A percentile compares a stretch with the other conserved stretches of the same genome.
These are phyloP conservation scores for Lissocephala sabroskyi DNA, from an alignment of 2,888 invertebrate species.

Conservation along the genomic window DNA sequence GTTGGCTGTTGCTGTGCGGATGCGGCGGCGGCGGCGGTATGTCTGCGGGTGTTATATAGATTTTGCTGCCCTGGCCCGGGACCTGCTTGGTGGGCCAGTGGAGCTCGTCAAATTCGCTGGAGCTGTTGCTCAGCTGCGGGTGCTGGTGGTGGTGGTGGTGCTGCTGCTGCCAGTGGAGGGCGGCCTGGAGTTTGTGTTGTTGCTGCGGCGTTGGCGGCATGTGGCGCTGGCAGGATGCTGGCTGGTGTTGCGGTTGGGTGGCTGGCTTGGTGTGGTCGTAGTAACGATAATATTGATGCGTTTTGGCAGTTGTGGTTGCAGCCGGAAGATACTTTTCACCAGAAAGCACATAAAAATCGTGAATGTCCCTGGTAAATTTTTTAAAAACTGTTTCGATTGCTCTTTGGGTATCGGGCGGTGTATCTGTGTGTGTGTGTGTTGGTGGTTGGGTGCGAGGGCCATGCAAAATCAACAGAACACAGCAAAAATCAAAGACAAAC, in stretches of 20 bases:
- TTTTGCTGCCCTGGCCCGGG: slow-evolving; percentile 42
- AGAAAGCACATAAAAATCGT: slow-evolving; percentile 43
- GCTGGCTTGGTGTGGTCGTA: slow-evolving; percentile 36
- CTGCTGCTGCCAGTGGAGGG: slow-evolving; percentile 13
- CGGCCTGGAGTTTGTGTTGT: slow-evolving; percentile 16
- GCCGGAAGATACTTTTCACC: slow-evolving; percentile 56
- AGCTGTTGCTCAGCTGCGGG: slow-evolving; percentile 45
- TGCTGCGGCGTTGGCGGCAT: slow-evolving; percentile 26
- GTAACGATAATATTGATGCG: slow-evolving; percentile 64
- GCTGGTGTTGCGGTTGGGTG: slow-evolving; percentile 28
- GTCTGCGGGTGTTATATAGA: slow-evolving; percentile 66
- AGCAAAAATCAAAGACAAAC: not conserved
- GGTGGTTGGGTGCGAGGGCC: slow-evolving; percentile 4
- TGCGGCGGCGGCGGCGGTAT: slow-evolving; percentile 66
- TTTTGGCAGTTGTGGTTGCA: slow-evolving; percentile 40
- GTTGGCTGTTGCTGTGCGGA: slow-evolving; percentile 38
- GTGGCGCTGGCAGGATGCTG: slow-evolving; percentile 1
- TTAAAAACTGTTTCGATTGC: not conserved
- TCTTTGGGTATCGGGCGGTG: slow-evolving; percentile 1
- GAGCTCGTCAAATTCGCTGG: slow-evolving; percentile 54
- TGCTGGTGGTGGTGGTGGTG: slow-evolving; percentile 25
- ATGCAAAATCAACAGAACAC: not conserved
- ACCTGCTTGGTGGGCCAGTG: slow-evolving; percentile 51
- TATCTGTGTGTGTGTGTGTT: slow-evolving; percentile 12
- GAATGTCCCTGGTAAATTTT: slow-evolving; percentile 34